A percentile compares a stretch with the other conserved stretches of the same genome.
Evolutionary conservation across 2,797 vertebrate species (phyloP).

Genomic region (Onychomys leucogaster): DNA sequence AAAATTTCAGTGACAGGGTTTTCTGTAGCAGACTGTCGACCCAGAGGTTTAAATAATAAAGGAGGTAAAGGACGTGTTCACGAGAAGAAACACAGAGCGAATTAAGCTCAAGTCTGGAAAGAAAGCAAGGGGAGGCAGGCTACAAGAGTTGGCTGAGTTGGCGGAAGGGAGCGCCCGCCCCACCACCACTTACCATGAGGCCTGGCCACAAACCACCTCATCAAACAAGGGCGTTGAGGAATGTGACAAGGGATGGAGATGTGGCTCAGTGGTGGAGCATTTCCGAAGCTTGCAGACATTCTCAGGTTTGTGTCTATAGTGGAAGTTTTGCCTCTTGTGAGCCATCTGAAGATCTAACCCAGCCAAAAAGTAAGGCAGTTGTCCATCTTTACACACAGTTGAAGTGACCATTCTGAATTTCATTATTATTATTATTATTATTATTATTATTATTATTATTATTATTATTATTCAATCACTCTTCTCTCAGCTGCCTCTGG

Average conservation of each 20-base stretch:
- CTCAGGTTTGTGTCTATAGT: neutral
- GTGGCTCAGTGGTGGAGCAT: neutral
- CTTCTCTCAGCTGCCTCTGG: constrained; percentile 8
- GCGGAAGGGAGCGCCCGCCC: too few species aligned
- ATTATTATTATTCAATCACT: neutral
- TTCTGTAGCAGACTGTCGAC: neutral
- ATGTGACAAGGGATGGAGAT: neutral
- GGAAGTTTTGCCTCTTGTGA: neutral
- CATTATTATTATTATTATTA: neutral
- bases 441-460: neutral
- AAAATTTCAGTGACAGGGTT: constrained; percentile 4
- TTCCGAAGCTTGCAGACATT: fast-evolving
- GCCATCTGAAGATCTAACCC: neutral
- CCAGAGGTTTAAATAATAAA: neutral
- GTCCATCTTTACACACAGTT: neutral
- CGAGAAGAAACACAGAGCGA: neutral
- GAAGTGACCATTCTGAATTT: neutral
- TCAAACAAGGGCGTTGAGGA: neutral
- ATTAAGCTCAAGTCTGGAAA: neutral
- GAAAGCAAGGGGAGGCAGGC: neutral
- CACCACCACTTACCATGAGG: fast-evolving
- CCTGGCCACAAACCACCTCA: neutral
- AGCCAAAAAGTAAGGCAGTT: neutral
- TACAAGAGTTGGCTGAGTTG: neutral
- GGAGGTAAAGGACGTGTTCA: neutral